Evolutionary conservation across 2,888 invertebrate species (phyloP), one percentile per base, ranked within the genome.

Genomic region (Caenorhabditis angaria): DNA sequence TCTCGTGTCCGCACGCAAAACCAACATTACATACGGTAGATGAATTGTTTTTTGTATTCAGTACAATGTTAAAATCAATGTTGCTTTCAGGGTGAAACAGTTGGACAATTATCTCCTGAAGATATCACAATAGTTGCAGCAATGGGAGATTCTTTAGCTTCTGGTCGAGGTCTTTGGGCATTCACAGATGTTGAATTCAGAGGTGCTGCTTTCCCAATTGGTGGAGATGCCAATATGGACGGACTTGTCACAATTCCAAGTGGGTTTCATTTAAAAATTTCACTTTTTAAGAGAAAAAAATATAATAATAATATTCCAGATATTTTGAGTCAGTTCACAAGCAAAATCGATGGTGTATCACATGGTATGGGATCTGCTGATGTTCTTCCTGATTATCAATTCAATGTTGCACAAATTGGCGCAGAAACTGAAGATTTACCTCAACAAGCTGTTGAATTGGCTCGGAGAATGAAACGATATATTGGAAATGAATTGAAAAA

Each of bases 181-280:
- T 78, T 76, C 24, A 80, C 82, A 0, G 76, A 82, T 35, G 82
- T 86, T 5, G 85, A 85, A 47, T 85, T 85, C 61, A 70, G 85
- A 18, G 83, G 83, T 5, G 85, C 86, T 1, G 84, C 83, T 5
- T 85, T 85, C 67, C 84, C 86, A 5, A 82, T 81, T 32, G 86
- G 86, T 10, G 86, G 86, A 0, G 86, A 85, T 67, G 86, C 86
- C 3, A 85, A 80, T 47, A 82, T 86, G 61, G 86, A 85, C 68
- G 86, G 86, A 25, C 60, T 85, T 6, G 84, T 84, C 8, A 85
- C 86, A 0, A 76, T 85, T 63, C 81, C 86, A n/a, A 85, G 85
- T 86, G 53, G 28, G 65, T 61, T 24, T 22, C n/a, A n/a, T 27
- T 10, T 3, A 5, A 54, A 20, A 18, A 27, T 20, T 48, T 4